phyloP scores from a whole-genome alignment of 1,140 invertebrate species.

The Ylistrum balloti region DNA sequence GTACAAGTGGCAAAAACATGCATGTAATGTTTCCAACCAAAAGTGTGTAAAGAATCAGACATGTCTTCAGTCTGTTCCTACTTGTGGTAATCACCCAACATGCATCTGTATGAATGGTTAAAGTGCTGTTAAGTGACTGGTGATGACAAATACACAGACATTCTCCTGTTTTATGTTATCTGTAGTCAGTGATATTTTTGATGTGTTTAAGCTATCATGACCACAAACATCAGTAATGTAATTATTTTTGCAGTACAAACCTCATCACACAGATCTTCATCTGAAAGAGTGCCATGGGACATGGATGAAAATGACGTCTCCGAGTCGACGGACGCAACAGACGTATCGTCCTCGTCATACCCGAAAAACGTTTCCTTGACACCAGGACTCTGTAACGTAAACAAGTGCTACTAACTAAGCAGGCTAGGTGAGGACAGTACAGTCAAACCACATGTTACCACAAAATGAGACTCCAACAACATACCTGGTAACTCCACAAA shows the following conservation, averaged over 20 bases:
- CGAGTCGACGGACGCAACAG: constrained; percentile 71
- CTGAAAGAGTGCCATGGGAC: constrained; percentile 71
- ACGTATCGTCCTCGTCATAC: constrained; percentile 74
- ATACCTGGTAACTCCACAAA: too few species aligned
- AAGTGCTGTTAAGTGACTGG: constrained; percentile 7
- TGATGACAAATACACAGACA: constrained; percentile 46
- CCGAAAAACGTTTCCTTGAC: constrained; percentile 75
- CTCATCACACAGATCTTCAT: constrained; percentile 78
- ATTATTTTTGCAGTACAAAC: constrained; percentile 59
- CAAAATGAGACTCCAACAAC: too few species aligned
- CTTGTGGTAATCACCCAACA: background rate
- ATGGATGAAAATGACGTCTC: constrained; percentile 74
- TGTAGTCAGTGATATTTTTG: background rate
- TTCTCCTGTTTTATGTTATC: background rate
- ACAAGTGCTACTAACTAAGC: background rate
- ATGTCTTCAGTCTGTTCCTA: background rate
- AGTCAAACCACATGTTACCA: too few species aligned
- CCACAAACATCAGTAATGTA: too few species aligned
- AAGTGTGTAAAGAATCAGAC: background rate
- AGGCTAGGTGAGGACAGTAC: background rate
- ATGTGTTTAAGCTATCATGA: background rate
- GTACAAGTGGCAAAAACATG: background rate
- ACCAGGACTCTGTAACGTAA: constrained; percentile 61
- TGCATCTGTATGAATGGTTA: background rate
- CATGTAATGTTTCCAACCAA: background rate